Evolutionary conservation across 2,113 vertebrate genomes (phyloP).

Genomic region (Lepus americanus): DNA sequence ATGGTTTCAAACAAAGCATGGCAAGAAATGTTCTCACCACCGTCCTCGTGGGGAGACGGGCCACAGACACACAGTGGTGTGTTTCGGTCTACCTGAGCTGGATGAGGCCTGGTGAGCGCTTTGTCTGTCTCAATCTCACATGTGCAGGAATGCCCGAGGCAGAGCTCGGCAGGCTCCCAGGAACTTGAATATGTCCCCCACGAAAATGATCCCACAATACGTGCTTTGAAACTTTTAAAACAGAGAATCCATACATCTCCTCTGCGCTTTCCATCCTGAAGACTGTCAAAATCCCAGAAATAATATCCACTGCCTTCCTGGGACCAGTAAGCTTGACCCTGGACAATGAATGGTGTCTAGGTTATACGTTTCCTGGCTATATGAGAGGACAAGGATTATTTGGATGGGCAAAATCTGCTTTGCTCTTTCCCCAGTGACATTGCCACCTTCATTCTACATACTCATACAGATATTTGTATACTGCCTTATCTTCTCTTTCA

Average conservation of each 20-base stretch:
- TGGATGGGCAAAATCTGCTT: not conserved
- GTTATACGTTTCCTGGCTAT: not conserved
- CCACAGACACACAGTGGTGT: not conserved
- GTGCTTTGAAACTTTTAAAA: not conserved
- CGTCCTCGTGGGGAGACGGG: not conserved
- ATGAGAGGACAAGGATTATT: not conserved
- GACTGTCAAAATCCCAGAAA: not conserved
- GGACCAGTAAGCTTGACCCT: not conserved
- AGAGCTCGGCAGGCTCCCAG: not conserved
- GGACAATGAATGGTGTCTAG: not conserved
- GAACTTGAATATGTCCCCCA: not conserved
- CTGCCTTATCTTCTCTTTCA: not conserved
- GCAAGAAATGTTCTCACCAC: not conserved
- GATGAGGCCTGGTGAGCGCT: too few species aligned
- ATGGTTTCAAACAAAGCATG: not conserved
- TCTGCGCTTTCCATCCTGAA: not conserved
- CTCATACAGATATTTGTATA: not conserved
- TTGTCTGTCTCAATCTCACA: not conserved
- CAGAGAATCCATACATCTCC: constrained; percentile 30
- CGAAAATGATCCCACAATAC: constrained; percentile 2
- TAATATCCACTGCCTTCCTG: not conserved
- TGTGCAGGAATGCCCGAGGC: not conserved
- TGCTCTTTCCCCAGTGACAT: not conserved
- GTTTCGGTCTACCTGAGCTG: not conserved
- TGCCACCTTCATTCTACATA: not conserved